Evolutionary conservation across 2,113 vertebrate genomes (phyloP).

Genomic region (Trogon surrucura): DNA sequence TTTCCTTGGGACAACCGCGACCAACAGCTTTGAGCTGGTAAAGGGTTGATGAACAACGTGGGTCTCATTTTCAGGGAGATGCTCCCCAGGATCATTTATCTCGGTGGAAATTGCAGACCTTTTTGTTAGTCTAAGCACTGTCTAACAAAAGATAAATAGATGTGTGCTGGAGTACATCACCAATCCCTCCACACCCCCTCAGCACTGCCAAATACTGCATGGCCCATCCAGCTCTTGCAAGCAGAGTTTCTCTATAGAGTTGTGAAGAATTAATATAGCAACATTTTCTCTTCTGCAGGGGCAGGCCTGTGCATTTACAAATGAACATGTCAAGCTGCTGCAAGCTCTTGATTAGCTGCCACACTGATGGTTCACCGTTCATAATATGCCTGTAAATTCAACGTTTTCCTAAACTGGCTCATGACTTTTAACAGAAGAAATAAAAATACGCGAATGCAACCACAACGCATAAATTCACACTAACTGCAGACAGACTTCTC

Average conservation of each 20-base stretch:
- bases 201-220: not conserved
- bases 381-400: not conserved
- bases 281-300: not conserved
- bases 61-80: conserved; percentile 8
- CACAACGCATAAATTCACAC: not conserved
- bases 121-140: conserved; percentile 9
- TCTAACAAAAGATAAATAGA: conserved; percentile 18
- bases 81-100: not conserved
- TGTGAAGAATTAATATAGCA: not conserved
- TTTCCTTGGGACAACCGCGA: not conserved
- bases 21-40: not conserved
- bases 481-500: conserved; percentile 15
- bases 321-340: not conserved
- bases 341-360: not conserved
- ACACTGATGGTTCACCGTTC: not conserved
- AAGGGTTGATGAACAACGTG: not conserved
- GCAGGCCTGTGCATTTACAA: not conserved
- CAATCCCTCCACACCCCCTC: not conserved
- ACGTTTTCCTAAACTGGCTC: not conserved
- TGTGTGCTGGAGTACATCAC: not conserved
- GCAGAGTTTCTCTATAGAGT: not conserved
- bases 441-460: not conserved
- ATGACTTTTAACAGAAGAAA: conserved; percentile 1
- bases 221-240: not conserved
- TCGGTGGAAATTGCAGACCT: conserved; percentile 16